These are phyloP conservation scores for Trinectes maculatus DNA, from an alignment of 2,113 vertebrate genomes.

Conservation along the genomic window DNA sequence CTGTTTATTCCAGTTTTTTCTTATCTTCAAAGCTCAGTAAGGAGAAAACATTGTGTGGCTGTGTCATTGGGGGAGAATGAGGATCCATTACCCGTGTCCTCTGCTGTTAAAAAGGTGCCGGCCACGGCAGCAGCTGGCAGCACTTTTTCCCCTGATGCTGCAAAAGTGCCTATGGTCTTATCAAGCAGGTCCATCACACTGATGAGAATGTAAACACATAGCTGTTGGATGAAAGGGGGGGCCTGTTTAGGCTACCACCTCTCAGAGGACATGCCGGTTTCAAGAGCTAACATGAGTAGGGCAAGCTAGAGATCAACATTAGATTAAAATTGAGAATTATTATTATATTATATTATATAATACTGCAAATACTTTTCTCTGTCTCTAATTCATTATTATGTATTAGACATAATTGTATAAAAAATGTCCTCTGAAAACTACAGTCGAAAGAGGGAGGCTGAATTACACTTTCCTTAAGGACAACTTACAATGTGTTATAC, in stretches of 20 bases:
- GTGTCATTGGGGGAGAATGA: slow-evolving; percentile 33
- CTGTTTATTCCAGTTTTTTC: slow-evolving; percentile 31
- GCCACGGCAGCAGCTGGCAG: slow-evolving; percentile 50
- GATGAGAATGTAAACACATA: slow-evolving; percentile 73
- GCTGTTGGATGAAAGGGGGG: slow-evolving; percentile 7
- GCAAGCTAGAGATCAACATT: slow-evolving; percentile 11
- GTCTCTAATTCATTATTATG: no score
- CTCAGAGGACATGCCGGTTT: not conserved
- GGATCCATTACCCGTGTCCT: slow-evolving; percentile 62
- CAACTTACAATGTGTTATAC: no score
- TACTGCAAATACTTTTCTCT: no score
- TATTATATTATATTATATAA: no score
- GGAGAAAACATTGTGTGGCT: slow-evolving; percentile 29
- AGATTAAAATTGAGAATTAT: no score
- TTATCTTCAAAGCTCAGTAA: slow-evolving; percentile 22
- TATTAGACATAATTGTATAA: no score
- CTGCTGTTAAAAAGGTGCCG: slow-evolving; percentile 37
- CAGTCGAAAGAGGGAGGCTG: no score
- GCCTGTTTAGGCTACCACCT: slow-evolving; percentile 28
- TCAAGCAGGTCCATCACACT: slow-evolving; percentile 62
- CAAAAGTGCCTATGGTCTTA: slow-evolving; percentile 55
- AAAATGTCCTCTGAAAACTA: no score
- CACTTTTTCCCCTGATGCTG: slow-evolving; percentile 45
- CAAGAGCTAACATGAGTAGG: slow-evolving; percentile 18
- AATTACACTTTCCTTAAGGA: no score